Conservation (phyloP, 2,797 vertebrate species). For the Myripristis murdjan region DNA sequence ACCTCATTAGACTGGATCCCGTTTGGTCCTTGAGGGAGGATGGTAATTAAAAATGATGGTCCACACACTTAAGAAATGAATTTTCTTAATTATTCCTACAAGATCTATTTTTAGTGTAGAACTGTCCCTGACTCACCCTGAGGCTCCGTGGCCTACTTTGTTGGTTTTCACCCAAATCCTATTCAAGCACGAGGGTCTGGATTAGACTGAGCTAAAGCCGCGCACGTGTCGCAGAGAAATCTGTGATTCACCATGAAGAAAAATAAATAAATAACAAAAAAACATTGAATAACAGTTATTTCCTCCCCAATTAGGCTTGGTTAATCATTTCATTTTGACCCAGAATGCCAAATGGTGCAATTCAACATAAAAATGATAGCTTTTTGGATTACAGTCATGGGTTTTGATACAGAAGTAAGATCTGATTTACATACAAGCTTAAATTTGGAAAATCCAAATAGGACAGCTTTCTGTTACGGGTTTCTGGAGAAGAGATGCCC, state of each 20-base stretch:
- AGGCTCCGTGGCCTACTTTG: constrained; percentile 71
- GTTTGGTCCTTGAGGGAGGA: constrained; percentile 46
- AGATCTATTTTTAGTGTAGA: constrained; percentile 63
- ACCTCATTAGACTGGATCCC: constrained; percentile 58
- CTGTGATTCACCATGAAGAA: constrained; percentile 33
- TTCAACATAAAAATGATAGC: constrained; percentile 46
- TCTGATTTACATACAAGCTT: constrained; percentile 43
- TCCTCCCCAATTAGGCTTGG: constrained; percentile 47
- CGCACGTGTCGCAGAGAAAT: constrained; percentile 55
- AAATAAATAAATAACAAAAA: constrained; percentile 1
- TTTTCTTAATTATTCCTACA: constrained; percentile 72
- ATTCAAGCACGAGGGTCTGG: constrained; percentile 57
- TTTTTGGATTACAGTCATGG: constrained; percentile 57
- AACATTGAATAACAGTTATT: constrained; percentile 48
- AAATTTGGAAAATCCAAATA: constrained; percentile 42
- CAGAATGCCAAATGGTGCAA: constrained; percentile 57
- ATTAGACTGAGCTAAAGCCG: constrained; percentile 69
- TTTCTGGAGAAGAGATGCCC: not conserved
- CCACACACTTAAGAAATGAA: constrained; percentile 56
- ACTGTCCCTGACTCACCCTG: constrained; percentile 56
- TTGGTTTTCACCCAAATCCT: constrained; percentile 77
- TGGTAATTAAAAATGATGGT: constrained; percentile 69
- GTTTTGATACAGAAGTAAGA: constrained; percentile 30
- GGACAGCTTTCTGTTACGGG: constrained; percentile 16
- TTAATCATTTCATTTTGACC: constrained; percentile 67